Conservation (phyloP, 2,888 invertebrate genomes). For the Chrysomela aeneicollis region DNA sequence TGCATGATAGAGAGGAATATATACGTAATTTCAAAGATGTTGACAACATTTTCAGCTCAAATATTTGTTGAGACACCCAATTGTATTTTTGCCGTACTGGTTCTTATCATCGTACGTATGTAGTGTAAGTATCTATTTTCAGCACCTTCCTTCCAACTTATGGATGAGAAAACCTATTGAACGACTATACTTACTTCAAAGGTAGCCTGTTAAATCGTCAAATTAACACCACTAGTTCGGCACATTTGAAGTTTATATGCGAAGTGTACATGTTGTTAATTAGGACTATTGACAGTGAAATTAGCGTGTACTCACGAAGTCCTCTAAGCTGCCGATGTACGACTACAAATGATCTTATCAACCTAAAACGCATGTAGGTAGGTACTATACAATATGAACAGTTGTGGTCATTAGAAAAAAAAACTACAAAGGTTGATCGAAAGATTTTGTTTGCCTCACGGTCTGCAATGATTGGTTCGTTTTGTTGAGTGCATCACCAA, state of each 20-base stretch:
- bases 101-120: neutral
- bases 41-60: no score
- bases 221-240: constrained; percentile 25
- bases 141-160: neutral
- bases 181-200: neutral
- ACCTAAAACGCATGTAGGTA: neutral
- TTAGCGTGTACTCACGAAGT: constrained; percentile 15
- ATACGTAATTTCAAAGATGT: no score
- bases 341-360: constrained; percentile 2
- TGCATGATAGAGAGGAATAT: no score
- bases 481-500: no score
- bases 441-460: no score
- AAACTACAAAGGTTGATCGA: no score
- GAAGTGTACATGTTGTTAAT: constrained; percentile 24
- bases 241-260: constrained; percentile 24
- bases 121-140: neutral
- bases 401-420: no score
- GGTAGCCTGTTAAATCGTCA: constrained; percentile 15
- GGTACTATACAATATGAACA: no score
- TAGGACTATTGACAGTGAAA: constrained; percentile 26
- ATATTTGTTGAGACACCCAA: no score
- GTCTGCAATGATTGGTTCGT: no score
- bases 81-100: no score
- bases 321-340: neutral
- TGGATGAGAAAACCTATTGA: neutral